phyloP scores from a whole-genome alignment of 92 coral and sea anemone species.

The Desmophyllum pertusum region DNA sequence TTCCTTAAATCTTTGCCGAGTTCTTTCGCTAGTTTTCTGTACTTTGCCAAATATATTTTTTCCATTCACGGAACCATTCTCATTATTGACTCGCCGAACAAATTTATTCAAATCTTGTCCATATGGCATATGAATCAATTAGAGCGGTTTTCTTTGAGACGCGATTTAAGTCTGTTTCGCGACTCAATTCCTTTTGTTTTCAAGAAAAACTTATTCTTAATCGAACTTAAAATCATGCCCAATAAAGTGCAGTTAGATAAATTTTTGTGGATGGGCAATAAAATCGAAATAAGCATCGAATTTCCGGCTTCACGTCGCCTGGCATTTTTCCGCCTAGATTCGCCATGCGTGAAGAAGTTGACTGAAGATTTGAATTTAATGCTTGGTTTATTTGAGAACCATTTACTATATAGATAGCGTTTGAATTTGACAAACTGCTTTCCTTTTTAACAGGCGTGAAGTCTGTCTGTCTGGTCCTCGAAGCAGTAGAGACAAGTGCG shows the following conservation, averaged over 20 bases:
- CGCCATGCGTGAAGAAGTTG: not conserved
- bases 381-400: not conserved
- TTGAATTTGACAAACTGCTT: not conserved
- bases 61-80: conserved; percentile 35
- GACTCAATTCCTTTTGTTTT: conserved; percentile 6
- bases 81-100: conserved; percentile 60
- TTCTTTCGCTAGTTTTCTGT: conserved; percentile 36
- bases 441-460: conserved; percentile 15
- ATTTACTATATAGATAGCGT: not conserved
- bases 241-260: not conserved
- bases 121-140: conserved; percentile 63
- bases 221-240: conserved; percentile 22
- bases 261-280: conserved; percentile 1
- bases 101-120: conserved; percentile 75
- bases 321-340: conserved; percentile 15
- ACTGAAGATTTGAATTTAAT: conserved; percentile 41
- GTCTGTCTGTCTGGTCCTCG: not conserved
- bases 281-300: conserved; percentile 23
- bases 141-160: conserved; percentile 31
- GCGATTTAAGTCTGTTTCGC: conserved; percentile 10
- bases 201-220: not conserved
- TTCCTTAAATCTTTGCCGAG: not conserved
- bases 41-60: conserved; percentile 27
- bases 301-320: conserved; percentile 39
- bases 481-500: not conserved